phyloP scores from a whole-genome alignment of 2,888 invertebrate species.

The Rhogogaster chlorosoma region DNA sequence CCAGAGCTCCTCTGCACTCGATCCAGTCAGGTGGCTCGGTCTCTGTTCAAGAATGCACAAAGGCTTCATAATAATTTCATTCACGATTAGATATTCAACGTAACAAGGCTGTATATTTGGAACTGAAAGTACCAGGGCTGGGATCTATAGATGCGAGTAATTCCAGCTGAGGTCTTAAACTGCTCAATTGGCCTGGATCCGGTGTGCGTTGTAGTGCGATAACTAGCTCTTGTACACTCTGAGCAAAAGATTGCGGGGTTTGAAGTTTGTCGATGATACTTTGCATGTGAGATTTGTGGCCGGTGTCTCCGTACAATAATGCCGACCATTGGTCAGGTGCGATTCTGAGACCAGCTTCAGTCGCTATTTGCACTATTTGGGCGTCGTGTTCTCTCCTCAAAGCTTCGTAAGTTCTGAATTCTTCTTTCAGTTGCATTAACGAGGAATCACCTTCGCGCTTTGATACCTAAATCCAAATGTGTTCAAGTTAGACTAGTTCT shows the following conservation, averaged over 20 bases:
- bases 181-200: conserved; percentile 91
- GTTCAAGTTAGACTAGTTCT: neutral
- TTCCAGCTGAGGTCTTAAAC: conserved; percentile 89
- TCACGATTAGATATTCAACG: neutral
- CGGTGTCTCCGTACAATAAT: conserved; percentile 95
- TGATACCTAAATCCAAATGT: conserved; percentile 84
- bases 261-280: conserved; percentile 94
- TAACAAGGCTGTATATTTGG: neutral
- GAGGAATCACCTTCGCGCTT: conserved; percentile 98
- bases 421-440: conserved; percentile 98
- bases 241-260: conserved; percentile 95
- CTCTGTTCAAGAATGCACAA: conserved; percentile 76
- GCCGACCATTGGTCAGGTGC: conserved; percentile 99
- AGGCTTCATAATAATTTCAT: conserved; percentile 10
- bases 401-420: conserved; percentile 96
- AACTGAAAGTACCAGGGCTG: conserved; percentile 82
- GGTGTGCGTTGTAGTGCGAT: conserved; percentile 93
- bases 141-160: conserved; percentile 93
- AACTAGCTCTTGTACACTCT: conserved; percentile 94
- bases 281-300: conserved; percentile 99
- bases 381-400: conserved; percentile 97
- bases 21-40: conserved; percentile 83
- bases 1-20: conserved; percentile 84
- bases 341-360: conserved; percentile 97
- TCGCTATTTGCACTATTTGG: conserved; percentile 98